Percentiles rank a stretch among this genome's conserved stretches.
These are phyloP conservation scores for Leptestheria dahalacensis DNA, from an alignment of 1,140 invertebrate genomes.

Conservation along the genomic window DNA sequence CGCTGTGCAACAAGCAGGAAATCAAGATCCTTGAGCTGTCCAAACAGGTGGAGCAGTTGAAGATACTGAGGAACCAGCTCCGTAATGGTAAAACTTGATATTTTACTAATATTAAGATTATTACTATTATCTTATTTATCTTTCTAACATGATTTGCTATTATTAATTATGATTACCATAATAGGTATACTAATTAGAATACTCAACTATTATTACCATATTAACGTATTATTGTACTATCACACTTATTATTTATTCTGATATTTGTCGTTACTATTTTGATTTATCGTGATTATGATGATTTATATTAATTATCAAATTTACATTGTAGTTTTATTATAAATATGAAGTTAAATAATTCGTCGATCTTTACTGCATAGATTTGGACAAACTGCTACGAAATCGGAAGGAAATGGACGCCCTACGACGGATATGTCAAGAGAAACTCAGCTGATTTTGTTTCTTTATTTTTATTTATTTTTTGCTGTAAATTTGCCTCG, in stretches of 20 bases:
- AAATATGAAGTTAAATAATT: background rate
- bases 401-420: conserved; percentile 5
- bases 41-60: conserved; percentile 11
- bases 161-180: too few species aligned
- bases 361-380: background rate
- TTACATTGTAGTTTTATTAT: background rate
- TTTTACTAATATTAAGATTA: too few species aligned
- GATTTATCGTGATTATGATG: too few species aligned
- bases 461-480: background rate
- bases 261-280: too few species aligned
- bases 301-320: background rate
- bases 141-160: too few species aligned
- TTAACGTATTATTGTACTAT: too few species aligned
- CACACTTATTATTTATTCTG: too few species aligned
- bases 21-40: conserved; percentile 1
- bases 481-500: background rate
- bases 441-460: background rate
- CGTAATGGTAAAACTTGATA: background rate
- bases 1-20: conserved; percentile 2
- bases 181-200: too few species aligned
- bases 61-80: conserved; percentile 11
- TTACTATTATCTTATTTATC: too few species aligned
- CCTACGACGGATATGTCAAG: background rate
- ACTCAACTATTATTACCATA: too few species aligned
- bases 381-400: conserved; percentile 12